phyloP scores from a whole-genome alignment of 2,113 vertebrate genomes.

The Steatornis caripensis region DNA sequence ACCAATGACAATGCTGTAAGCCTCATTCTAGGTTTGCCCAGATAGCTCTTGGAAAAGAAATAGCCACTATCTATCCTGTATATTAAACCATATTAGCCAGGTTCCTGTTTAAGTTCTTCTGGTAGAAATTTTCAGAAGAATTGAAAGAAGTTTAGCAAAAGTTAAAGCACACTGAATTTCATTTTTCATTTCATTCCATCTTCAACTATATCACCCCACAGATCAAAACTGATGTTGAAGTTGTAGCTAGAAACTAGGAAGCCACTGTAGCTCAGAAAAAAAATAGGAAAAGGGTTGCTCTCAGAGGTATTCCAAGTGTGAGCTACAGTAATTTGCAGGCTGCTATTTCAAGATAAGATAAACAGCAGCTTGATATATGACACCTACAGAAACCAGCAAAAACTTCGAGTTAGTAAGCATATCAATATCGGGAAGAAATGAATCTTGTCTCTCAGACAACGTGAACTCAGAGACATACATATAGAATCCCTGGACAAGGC shows the following conservation, averaged over 20 bases:
- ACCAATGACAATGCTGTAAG: not conserved
- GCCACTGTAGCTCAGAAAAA: not conserved
- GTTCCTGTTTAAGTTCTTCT: not conserved
- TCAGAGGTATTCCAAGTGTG: not conserved
- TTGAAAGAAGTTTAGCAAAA: not conserved
- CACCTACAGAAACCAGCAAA: not conserved
- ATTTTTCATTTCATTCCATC: not conserved
- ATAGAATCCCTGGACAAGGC: not conserved
- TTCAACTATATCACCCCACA: not conserved
- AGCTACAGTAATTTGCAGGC: not conserved
- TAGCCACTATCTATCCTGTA: not conserved
- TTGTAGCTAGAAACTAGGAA: not conserved
- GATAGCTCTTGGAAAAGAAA: not conserved
- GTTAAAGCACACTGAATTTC: not conserved
- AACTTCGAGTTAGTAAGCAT: not conserved
- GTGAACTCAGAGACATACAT: not conserved
- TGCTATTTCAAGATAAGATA: not conserved
- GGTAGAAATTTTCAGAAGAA: not conserved
- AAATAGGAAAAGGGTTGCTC: not conserved
- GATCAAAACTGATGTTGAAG: not conserved
- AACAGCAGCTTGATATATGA: not conserved
- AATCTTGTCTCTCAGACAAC: not conserved
- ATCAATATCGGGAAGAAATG: not conserved
- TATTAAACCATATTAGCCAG: not conserved
- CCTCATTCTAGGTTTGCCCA: not conserved